Evolutionary conservation across 2,888 invertebrate genomes (phyloP).

Genomic region (Alsophila aescularia): DNA sequence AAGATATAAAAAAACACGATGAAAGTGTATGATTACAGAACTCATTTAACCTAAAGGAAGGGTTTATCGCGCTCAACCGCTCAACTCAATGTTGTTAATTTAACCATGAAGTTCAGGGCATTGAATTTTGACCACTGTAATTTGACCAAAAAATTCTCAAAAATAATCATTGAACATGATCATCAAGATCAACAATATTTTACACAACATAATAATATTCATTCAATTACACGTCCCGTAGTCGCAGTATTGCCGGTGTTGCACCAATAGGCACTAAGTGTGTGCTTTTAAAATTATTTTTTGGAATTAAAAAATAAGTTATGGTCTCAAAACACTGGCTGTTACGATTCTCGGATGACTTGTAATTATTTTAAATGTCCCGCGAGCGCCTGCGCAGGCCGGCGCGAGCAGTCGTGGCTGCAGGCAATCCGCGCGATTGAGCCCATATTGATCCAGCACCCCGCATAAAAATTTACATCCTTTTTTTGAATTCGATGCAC

Average conservation of each 20-base stretch:
- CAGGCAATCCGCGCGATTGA: conserved; percentile 72
- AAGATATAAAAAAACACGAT: neutral
- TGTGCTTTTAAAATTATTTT: conserved; percentile 75
- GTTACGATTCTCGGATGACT: conserved; percentile 81
- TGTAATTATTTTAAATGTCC: conserved; percentile 86
- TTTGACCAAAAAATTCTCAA: conserved; percentile 32
- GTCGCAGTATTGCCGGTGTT: conserved; percentile 66
- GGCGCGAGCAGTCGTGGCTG: conserved; percentile 54
- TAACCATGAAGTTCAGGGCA: conserved; percentile 19
- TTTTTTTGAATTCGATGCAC: conserved; percentile 14
- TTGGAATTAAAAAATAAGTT: conserved; percentile 83
- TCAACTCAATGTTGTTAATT: conserved; percentile 10
- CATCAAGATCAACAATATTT: conserved; percentile 52
- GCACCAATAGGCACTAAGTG: conserved; percentile 72
- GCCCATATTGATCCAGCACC: conserved; percentile 77
- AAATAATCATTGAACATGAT: conserved; percentile 42
- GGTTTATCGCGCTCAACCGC: conserved; percentile 1
- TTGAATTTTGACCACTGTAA: conserved; percentile 34
- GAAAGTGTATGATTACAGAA: neutral
- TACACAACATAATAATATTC: conserved; percentile 48
- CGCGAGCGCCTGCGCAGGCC: conserved; percentile 61
- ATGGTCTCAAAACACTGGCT: conserved; percentile 83
- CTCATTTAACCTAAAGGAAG: neutral
- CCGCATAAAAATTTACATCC: conserved; percentile 47
- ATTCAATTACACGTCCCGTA: conserved; percentile 60